phyloP scores from a whole-genome alignment of 2,888 invertebrate species.

The Drosophila multiciliata region DNA sequence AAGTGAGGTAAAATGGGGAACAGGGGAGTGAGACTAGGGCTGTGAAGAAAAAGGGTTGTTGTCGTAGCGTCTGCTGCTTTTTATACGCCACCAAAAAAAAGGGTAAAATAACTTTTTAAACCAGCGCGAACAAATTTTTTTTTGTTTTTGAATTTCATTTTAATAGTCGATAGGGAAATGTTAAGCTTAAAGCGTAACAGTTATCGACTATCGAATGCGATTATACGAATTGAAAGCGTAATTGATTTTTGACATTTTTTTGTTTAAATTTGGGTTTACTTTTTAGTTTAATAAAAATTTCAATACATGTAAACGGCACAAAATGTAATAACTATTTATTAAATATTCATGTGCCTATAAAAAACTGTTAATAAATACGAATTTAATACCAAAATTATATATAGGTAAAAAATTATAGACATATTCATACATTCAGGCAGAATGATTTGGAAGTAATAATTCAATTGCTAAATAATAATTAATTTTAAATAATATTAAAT shows the following conservation, averaged over 20 bases:
- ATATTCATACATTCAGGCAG: too few species aligned
- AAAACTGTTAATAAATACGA: neutral
- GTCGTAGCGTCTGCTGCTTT: constrained; percentile 37
- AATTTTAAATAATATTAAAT: neutral
- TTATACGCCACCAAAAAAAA: constrained; percentile 28
- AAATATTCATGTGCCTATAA: neutral
- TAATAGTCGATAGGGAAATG: constrained; percentile 34
- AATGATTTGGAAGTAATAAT: too few species aligned
- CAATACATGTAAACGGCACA: neutral
- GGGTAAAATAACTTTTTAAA: constrained; percentile 42
- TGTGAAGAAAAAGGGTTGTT: constrained; percentile 6
- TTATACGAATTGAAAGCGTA: neutral
- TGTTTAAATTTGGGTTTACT: neutral
- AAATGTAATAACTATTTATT: neutral
- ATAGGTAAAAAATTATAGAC: neutral
- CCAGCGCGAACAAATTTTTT: constrained; percentile 30
- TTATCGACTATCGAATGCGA: constrained; percentile 13
- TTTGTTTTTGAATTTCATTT: constrained; percentile 38
- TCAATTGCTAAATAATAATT: neutral
- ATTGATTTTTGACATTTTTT: neutral
- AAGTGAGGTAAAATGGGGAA: constrained; percentile 1
- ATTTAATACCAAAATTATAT: neutral
- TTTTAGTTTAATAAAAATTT: neutral
- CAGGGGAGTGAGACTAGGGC: neutral
- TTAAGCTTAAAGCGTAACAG: constrained; percentile 21